Percentiles rank a stretch among this genome's conserved stretches.
Conservation (phyloP, 1,140 invertebrate species). For the Fopius arisanus region DNA sequence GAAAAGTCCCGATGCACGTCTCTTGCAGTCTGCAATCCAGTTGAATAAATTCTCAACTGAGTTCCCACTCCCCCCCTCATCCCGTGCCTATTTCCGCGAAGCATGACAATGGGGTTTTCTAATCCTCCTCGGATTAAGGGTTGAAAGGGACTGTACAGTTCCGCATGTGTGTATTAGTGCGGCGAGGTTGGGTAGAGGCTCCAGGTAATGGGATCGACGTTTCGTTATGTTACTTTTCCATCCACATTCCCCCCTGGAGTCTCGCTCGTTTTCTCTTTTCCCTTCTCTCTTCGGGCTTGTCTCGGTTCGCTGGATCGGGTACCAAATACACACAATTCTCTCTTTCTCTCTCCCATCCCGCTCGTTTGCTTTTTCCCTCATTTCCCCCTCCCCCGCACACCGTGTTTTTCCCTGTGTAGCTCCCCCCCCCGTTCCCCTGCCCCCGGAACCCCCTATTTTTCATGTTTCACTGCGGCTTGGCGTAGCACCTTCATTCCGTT, state of each 20-base stretch:
- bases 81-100: slow-evolving; percentile 43
- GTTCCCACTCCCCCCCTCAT: slow-evolving; percentile 21
- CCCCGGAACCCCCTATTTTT: slow-evolving; percentile 65
- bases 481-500: slow-evolving; percentile 64
- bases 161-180: background rate
- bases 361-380: slow-evolving; percentile 32
- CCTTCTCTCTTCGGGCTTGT: slow-evolving; percentile 36
- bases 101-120: slow-evolving; percentile 60
- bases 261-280: slow-evolving; percentile 20
- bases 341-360: slow-evolving; percentile 20
- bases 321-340: slow-evolving; percentile 9
- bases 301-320: slow-evolving; percentile 54
- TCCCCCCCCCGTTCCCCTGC: slow-evolving; percentile 32
- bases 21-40: slow-evolving; percentile 33
- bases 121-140: slow-evolving; percentile 60
- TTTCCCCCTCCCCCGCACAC: slow-evolving; percentile 37
- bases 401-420: slow-evolving; percentile 64
- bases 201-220: slow-evolving; percentile 65
- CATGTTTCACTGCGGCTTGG: slow-evolving; percentile 67
- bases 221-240: slow-evolving; percentile 67
- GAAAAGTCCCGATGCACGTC: too few species aligned
- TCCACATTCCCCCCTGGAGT: slow-evolving; percentile 55
- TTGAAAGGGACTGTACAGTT: slow-evolving; percentile 42
- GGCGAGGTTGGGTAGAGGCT: slow-evolving; percentile 22
- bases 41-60: slow-evolving; percentile 12